Base-by-base conservation (phyloP, 2,113 vertebrate genomes). In the Antigone vipio region DNA sequence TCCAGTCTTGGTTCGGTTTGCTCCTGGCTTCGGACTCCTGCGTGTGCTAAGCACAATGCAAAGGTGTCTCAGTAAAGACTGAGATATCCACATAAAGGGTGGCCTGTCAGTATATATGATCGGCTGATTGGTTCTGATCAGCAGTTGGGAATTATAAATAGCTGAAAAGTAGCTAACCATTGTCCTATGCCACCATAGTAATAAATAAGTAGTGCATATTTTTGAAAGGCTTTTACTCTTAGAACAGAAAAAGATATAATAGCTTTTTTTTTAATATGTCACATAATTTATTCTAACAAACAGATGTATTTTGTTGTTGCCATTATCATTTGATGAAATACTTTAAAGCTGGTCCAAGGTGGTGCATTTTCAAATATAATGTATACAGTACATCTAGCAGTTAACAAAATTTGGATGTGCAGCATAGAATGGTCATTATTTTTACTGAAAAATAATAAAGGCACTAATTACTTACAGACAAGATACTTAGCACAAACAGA, bases 401-500 rank as follows among this genome's bases (percentile, higher is more conserved):
- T 98, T 98, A 98, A 98, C 98, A 98, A 98, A 98, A 98, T 98
- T 98, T 98, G 98, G 98, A 98, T 97, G 97, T 98, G 98, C 96
- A 95, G 98, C 95, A 93, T 97, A 98, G 98, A 98, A 98, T 98
- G 98, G 98, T 98, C 98, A 98, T 98, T 98, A 98, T 98, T 98
- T 98, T 98, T 98, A 98, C 98, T 97, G 97, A 96, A 98, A 98
- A 96, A 98, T 98, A 98, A 98, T 98, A 98, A 98, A 98, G 98
- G 98, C 98, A 98, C 98, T 98, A 98, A 98, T 98, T 98, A 98
- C 98, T 98, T 98, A 98, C 98, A 98, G 98, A 98, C 98, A 98
- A 98, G 98, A 98, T 98, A 98, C 98, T 98, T 98, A 98, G 98
- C 98, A 98, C 98, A 98, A 98, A 98, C 98, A 98, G 98, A 98